These are phyloP conservation scores for Montipora efflorescens DNA, from an alignment of 64 coral and sea anemone genomes.

Conservation along the genomic window DNA sequence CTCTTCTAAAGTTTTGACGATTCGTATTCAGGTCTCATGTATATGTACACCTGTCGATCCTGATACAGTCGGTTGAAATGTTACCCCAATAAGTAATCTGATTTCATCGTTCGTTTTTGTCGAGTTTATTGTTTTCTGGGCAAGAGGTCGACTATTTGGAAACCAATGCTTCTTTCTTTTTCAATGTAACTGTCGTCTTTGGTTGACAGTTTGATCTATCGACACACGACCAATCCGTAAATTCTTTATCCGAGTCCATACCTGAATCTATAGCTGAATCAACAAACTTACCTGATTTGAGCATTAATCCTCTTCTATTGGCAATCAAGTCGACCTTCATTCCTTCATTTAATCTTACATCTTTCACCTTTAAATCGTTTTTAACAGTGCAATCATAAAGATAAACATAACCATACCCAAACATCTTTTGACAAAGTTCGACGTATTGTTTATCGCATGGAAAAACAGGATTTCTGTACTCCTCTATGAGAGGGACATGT, in stretches of 20 bases:
- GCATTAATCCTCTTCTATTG: slow-evolving; percentile 72
- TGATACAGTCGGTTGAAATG: too few relatives aligned
- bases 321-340: slow-evolving; percentile 62
- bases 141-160: too few relatives aligned
- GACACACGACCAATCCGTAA: neutral
- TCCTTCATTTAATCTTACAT: slow-evolving; percentile 75
- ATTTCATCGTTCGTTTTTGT: too few relatives aligned
- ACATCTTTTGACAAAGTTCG: slow-evolving; percentile 88
- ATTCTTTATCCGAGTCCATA: neutral
- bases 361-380: slow-evolving; percentile 86
- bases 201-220: neutral
- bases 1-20: too few relatives aligned
- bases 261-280: neutral
- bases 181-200: too few relatives aligned
- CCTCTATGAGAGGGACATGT: slow-evolving; percentile 54
- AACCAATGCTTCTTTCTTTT: too few relatives aligned
- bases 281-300: slow-evolving; percentile 81
- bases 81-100: too few relatives aligned
- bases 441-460: slow-evolving; percentile 92
- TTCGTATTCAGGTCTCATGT: too few relatives aligned
- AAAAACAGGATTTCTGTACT: slow-evolving; percentile 83
- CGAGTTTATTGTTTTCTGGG: too few relatives aligned
- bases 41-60: too few relatives aligned
- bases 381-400: slow-evolving; percentile 75
- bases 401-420: slow-evolving; percentile 81